phyloP scores from a whole-genome alignment of 2,888 invertebrate genomes.

The Hyposoter didymator region DNA sequence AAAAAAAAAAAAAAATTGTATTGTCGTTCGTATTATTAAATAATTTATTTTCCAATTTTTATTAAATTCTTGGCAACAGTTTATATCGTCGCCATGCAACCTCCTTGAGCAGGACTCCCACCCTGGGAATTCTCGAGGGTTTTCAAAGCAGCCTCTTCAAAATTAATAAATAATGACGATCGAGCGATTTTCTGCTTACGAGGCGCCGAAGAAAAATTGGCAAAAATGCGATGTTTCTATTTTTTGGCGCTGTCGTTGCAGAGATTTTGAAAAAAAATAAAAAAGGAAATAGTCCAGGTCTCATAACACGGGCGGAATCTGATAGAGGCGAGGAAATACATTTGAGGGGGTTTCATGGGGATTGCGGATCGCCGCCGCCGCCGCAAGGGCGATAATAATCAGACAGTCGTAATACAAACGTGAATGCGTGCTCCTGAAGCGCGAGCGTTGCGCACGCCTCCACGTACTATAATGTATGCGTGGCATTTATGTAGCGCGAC shows the following conservation, averaged over 20 bases:
- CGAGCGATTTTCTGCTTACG: too few relatives aligned
- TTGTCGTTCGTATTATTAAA: too few relatives aligned
- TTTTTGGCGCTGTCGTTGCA: not conserved
- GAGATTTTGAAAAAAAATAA: slow-evolving; percentile 13
- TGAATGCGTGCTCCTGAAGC: slow-evolving; percentile 71
- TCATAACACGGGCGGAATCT: slow-evolving; percentile 71
- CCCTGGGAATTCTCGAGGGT: too few relatives aligned
- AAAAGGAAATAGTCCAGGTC: not conserved
- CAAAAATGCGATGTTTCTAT: not conserved
- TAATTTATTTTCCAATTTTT: too few relatives aligned
- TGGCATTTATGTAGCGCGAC: slow-evolving; percentile 74
- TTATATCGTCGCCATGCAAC: too few relatives aligned
- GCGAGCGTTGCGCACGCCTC: slow-evolving; percentile 47
- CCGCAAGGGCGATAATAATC: slow-evolving; percentile 65
- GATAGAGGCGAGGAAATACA: slow-evolving; percentile 81
- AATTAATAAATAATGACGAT: too few relatives aligned
- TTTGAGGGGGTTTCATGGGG: slow-evolving; percentile 80
- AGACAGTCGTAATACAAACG: slow-evolving; percentile 70
- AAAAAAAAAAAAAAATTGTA: too few relatives aligned
- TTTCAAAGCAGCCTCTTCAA: too few relatives aligned
- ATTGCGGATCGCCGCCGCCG: slow-evolving; percentile 57
- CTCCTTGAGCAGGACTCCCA: too few relatives aligned
- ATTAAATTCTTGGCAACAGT: too few relatives aligned
- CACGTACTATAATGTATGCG: slow-evolving; percentile 67
- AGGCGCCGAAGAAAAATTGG: too few relatives aligned